Base-by-base conservation (phyloP, 1,140 invertebrate species). In the Apolygus lucorum region DNA sequence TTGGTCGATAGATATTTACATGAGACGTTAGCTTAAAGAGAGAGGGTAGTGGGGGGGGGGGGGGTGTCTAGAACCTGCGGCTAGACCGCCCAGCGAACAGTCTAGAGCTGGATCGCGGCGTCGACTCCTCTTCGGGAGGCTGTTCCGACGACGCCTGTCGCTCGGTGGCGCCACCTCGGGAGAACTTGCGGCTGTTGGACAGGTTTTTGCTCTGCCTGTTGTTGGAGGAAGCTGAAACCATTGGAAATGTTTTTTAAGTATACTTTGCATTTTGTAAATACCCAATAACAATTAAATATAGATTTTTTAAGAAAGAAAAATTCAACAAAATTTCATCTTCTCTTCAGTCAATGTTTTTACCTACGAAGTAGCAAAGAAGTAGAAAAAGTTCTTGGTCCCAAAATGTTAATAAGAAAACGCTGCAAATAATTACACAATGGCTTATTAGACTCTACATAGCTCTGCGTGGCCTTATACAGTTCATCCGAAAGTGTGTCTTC, bases 21-120 rank as follows among this genome's bases (percentile, higher is more conserved):
- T n/a, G n/a, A n/a, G n/a, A n/a, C n/a, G n/a, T n/a, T n/a, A n/a
- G n/a, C n/a, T n/a, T n/a, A n/a, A n/a, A n/a, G n/a, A n/a, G n/a
- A n/a, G n/a, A n/a, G n/a, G n/a, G n/a, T n/a, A n/a, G n/a, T n/a
- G n/a, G n/a, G n/a, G n/a, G n/a, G n/a, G n/a, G n/a, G n/a, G n/a
- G n/a, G n/a, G n/a, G n/a, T n/a, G n/a, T n/a, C n/a, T n/a, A n/a
- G n/a, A n/a, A n/a, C n/a, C n/a, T n/a, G n/a, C n/a, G n/a, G n/a
- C n/a, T n/a, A n/a, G n/a, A n/a, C n/a, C n/a, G n/a, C n/a, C 64
- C 64, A 34, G 64, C 64, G 64, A 66, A 66, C 2, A 29, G 29
- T 34, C 29, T 29, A n/a, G n/a, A n/a, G n/a, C n/a, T n/a, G 1
- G 64, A 66, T n/a, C 64, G 27, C 26, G 28, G 64, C 11, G 64